Evolutionary conservation across 2,797 vertebrate genomes (phyloP), one percentile per base, ranked within the genome.

Genomic region (Xyrichtys novacula): DNA sequence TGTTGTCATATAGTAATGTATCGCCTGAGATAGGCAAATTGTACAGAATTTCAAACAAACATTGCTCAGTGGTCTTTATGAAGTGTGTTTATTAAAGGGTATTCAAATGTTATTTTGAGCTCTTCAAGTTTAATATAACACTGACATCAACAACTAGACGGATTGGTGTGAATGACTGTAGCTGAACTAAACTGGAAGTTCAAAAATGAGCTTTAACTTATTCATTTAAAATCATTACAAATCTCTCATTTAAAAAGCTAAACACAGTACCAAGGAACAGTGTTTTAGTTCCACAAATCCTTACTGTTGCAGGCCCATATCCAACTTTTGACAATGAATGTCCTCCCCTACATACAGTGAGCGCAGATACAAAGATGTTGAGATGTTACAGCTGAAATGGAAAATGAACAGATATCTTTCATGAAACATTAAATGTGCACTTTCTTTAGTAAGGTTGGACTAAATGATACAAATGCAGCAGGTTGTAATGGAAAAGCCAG

Each of bases 11-110:
- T n/a, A n/a, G n/a, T n/a, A n/a, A n/a, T n/a, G n/a, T n/a, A n/a
- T n/a, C n/a, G n/a, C n/a, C n/a, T n/a, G n/a, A n/a, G n/a, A n/a
- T n/a, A 20, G 9, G 1, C 4, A n/a, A 4, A 3, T 44, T 44
- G 23, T n/a, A 47, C 1, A 22, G 43, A 40, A 58, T 8, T 48
- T 42, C 10, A 73, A 72, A 65, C 29, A 54, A 52, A 64, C 11
- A 57, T 1, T 39, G 38, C 40, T 11, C 15, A 63, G 29, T 14
- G 44, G 16, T 67, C 12, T 32, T 50, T 50, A 70, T 77, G 69
- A 65, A 77, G 23, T 56, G 58, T 68, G 63, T 91, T 88, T 91
- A 88, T 91, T 88, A 88, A 91, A 88, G 88, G 88, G 86, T 82
- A 65, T 76, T 85, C 36, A 77, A 65, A 84, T 85, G 72, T 74